Percentiles rank a stretch among this genome's conserved stretches.
Evolutionary conservation across 2,113 vertebrate genomes (phyloP).

Genomic region (Leuciscus idus): DNA sequence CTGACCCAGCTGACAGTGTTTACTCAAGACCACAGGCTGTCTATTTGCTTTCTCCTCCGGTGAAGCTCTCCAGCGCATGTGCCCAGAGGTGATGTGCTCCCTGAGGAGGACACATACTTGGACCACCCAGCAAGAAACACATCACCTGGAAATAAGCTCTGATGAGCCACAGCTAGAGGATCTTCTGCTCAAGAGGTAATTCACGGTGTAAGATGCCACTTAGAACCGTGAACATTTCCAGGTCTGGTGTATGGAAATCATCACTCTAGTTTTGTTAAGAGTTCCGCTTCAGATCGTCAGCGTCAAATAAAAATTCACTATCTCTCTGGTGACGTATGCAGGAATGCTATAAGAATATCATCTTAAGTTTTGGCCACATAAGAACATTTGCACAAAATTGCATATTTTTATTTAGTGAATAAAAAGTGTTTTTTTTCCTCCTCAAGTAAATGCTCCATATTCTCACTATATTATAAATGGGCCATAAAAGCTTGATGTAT

Average conservation of each 20-base stretch:
- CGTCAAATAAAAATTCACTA: neutral
- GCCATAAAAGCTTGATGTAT: neutral
- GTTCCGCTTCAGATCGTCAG: neutral
- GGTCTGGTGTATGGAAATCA: constrained; percentile 52
- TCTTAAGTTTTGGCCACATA: neutral
- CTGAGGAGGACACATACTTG: constrained; percentile 31
- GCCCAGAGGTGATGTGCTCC: neutral
- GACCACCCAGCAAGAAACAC: constrained; percentile 57
- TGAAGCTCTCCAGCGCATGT: constrained; percentile 21
- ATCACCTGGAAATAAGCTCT: constrained; percentile 47
- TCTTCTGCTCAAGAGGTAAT: constrained; percentile 42
- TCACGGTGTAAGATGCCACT: constrained; percentile 51
- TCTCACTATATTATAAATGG: neutral
- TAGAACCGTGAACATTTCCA: constrained; percentile 50
- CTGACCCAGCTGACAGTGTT: constrained; percentile 35
- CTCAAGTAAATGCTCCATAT: neutral
- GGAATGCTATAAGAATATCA: neutral
- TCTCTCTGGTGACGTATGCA: neutral
- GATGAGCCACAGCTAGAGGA: constrained; percentile 17
- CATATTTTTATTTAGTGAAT: neutral
- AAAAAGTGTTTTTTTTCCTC: neutral
- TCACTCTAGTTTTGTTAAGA: neutral
- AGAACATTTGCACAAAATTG: neutral
- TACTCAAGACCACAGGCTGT: constrained; percentile 27
- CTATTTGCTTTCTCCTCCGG: constrained; percentile 43